Percentiles rank a stretch among this genome's conserved stretches.
Conservation (phyloP, 2,797 vertebrate genomes). For the Dryobates pubescens region DNA sequence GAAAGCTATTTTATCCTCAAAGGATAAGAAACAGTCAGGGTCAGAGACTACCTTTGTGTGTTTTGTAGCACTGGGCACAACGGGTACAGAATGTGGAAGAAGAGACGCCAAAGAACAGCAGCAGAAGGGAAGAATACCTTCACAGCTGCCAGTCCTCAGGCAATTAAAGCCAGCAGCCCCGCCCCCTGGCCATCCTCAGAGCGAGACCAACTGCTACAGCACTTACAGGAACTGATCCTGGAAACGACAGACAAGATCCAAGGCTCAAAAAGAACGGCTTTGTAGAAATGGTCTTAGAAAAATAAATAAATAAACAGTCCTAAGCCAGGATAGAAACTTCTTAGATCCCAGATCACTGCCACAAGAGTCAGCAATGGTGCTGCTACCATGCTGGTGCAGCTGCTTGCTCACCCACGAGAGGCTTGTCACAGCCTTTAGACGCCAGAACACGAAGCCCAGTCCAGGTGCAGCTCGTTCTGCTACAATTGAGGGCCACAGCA, state of each 20-base stretch:
- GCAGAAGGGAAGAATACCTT: neutral
- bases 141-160: neutral
- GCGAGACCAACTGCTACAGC: neutral
- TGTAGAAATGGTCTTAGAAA: neutral
- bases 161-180: neutral
- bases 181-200: neutral
- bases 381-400: neutral
- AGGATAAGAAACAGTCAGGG: neutral
- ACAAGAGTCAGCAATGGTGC: neutral
- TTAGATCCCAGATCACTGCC: neutral
- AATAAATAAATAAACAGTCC: neutral
- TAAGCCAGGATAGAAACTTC: neutral
- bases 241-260: constrained; percentile 40
- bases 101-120: constrained; percentile 2
- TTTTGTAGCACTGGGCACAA: neutral
- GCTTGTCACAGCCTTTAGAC: neutral
- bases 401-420: neutral
- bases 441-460: neutral
- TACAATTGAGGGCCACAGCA: neutral
- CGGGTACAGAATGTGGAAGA: neutral
- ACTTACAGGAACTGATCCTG: constrained; percentile 16
- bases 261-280: constrained; percentile 1
- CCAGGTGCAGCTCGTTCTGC: neutral
- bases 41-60: neutral
- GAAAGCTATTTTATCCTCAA: neutral